Evolutionary conservation across 64 coral and sea anemone species (phyloP), one percentile per base, ranked within the genome.

Genomic region (Stichodactyla helianthus): DNA sequence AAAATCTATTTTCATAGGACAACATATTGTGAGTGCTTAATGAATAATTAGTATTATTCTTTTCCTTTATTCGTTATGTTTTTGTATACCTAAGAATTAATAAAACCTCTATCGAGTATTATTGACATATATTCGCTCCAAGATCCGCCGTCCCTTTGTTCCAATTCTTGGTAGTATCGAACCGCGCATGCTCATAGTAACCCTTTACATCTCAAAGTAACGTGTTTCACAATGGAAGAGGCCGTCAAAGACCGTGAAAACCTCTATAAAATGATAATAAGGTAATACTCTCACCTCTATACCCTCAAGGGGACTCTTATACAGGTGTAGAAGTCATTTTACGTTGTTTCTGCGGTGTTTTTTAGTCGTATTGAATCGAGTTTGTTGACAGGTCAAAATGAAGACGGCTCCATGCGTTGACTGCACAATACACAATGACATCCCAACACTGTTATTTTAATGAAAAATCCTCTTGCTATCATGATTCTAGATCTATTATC

Each of bases 221-320:
- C 78, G 78, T 81, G 78, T 52, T 52, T 20, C 6, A 84, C 52
- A 6, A 93, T 96, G 94, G 91, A 86, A 54, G 94, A 96, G 62
- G 87, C 88, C 44, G 82, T 96, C 52, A 89, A 96, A 88, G 84
- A 96, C 63, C 77, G 94, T 16, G 94, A 96, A 80, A 96, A 89
- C 82, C 88, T 96, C 10, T 96, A 96, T 59, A 96, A 96, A 82
- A 88, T 96, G 23, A 96, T 96, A 86, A 96, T 96, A 79, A 96
- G 94, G 94, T 96, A 89, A 52, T 77, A 12, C 8, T 14, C 27
- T 11, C 16, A 51, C 17, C 65, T 62, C 0, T 16, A 19, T 57
- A 58, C 17, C 56, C 50, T 25, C 51, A n/a, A 13, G 4, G 35
- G 67, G 26, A 23, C 55, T 77, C 19, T 35, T 80, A 20, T 51